Evolutionary conservation across 2,113 vertebrate genomes (phyloP), one percentile per base, ranked within the genome.

Genomic region (Corythornis cristatus): DNA sequence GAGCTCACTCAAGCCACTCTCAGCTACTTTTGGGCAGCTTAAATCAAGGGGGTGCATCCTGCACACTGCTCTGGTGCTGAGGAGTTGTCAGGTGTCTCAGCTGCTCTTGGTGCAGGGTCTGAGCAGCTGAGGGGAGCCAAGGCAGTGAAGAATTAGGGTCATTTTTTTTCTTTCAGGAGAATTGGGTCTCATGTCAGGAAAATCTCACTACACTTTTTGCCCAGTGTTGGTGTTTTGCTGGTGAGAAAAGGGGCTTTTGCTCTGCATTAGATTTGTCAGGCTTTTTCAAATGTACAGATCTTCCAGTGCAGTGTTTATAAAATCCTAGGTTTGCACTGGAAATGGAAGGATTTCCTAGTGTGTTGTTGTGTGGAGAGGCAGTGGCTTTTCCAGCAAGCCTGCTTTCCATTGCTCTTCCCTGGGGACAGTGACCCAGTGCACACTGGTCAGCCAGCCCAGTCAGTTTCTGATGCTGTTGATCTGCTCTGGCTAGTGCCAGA

Each of bases 11-110:
- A 12, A 60, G 45, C 16, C 53, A 6, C 46, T 54, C 48, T 62
- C 20, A 67, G 6, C 11, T 79, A 31, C 33, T 40, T 31, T 37
- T 37, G 37, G 37, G 37, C 37, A 37, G 37, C 37, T 37, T 37
- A 37, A 10, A 37, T 37, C 37, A 37, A 60, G 45, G 37, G 50
- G 7, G 35, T 35, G 35, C 48, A 51, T 43, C 67, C 23, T 50
- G 40, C 11, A 11, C 11, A 1, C 17, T 1, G 19, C 19, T 25
- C 16, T 16, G 0, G 26, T 29, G 54, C 85, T 58, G 3, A 35
- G 15, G 17, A 5, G 16, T 17, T 31, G 40, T 25, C 29, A 4
- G 28, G n/a, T 37, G 37, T 37, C 37, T 37, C 37, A 37, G 37
- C 37, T 37, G 37, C 37, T 37, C 37, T 37, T 37, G 37, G 37